Base-by-base conservation (phyloP, 2,113 vertebrate genomes). In the Muntiacus muntjak region DNA sequence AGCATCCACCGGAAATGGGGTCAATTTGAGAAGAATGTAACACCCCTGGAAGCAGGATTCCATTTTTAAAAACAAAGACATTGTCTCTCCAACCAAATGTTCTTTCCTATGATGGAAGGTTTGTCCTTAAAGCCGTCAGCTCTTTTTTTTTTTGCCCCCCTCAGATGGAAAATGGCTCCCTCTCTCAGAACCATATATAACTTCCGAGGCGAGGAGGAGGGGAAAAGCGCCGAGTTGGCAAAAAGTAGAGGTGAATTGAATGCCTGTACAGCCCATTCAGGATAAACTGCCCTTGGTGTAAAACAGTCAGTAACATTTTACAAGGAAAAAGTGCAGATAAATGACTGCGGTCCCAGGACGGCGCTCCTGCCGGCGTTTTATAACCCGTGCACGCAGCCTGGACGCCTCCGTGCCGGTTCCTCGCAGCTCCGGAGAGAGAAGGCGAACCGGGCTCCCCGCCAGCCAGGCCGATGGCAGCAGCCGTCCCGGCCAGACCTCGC, bases 271-370 rank as follows among this genome's bases (percentile, higher is more conserved):
- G 88, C 96, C 97, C 96, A 88, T 97, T 98, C 96, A 94, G 97
- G 97, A 98, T 98, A 97, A 97, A 98, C 98, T 97, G 98, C 96
- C 98, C 98, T 98, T 97, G 93, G 97, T 97, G 89, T 98, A 97
- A 98, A 98, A 97, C 97, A 98, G 97, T 98, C 98, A 98, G 98
- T 98, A 98, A 98, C 98, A 97, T 97, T 98, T 98, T 98, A 98
- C 95, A 98, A 98, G 98, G 97, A 47, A 98, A 98, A 97, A 97
- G 97, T 95, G 95, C 21, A 0, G 91, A 98, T 96, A 97, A 98
- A 98, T 95, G 97, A 93, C 97, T 97, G 89, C 96, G 95, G 95
- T 97, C 98, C 98, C 98, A 95, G 96, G 96, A 96, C 25, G 2
- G 93, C 93, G 83, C 96, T 97, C 86, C 89, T 62, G 89, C 47